These are phyloP conservation scores for Heptranchias perlo DNA, from an alignment of 2,113 vertebrate species.

Conservation along the genomic window DNA sequence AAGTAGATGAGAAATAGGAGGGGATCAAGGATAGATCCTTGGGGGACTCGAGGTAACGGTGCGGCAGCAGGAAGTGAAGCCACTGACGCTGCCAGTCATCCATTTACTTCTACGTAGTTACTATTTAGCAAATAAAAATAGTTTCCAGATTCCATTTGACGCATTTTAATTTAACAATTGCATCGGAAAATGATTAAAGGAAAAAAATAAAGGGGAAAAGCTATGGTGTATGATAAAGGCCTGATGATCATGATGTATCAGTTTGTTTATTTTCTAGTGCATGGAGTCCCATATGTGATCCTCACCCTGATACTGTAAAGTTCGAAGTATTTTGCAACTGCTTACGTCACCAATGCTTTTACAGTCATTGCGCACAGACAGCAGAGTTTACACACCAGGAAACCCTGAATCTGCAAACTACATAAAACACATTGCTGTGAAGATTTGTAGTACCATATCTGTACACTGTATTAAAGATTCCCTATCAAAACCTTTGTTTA, in stretches of 20 bases:
- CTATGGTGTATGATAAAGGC: background rate
- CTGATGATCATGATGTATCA: background rate
- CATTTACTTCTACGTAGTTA: background rate
- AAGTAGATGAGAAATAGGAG: too few species aligned
- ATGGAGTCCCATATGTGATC: background rate
- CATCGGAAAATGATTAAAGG: background rate
- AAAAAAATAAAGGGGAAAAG: background rate
- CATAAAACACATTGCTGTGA: background rate
- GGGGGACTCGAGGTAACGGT: too few species aligned
- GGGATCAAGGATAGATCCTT: too few species aligned
- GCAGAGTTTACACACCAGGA: background rate
- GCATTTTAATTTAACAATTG: background rate
- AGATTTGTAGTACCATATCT: background rate
- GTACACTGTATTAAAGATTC: background rate
- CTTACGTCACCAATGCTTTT: background rate
- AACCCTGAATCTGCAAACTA: background rate
- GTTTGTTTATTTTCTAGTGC: background rate
- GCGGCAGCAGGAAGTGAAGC: too few species aligned
- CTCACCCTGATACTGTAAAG: background rate
- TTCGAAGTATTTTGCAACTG: background rate
- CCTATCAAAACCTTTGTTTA: background rate
- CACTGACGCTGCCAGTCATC: background rate
- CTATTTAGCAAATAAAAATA: background rate
- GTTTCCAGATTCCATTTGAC: background rate
- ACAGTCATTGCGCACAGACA: background rate